Base-by-base conservation (phyloP, 2,888 invertebrate species). In the Eristalis intricaria region DNA sequence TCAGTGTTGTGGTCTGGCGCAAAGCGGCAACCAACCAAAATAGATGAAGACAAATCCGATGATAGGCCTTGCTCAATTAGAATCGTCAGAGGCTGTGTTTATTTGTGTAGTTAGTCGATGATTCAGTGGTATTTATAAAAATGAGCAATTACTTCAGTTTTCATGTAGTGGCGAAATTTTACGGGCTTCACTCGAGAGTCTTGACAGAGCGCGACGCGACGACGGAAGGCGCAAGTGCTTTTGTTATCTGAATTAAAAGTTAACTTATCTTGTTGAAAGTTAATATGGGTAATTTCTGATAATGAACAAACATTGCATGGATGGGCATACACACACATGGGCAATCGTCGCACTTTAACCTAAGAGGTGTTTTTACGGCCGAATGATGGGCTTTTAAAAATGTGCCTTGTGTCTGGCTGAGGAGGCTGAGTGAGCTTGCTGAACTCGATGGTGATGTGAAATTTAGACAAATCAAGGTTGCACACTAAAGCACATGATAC, bases 231-330 rank as follows among this genome's bases (percentile, higher is more conserved):
- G 13, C 38, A 66, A 70, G 65, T 60, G 32, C 23, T 40, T 64
- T 32, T 15, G 60, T 71, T 82, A 76, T 76, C 75, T 71, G 23
- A 23, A 35, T 38, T 26, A 60, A 70, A 40, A 23, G 61, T 50
- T 40, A n/a, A 68, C 75, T 82, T 76, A 82, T 70, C 71, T 23
- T n/a, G 35, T 23, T 82, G 40, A 32, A 75, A 82, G 75, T 82
- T 70, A 82, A 69, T 69, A n/a, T 79, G 32, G 71, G 71, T 43
- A 79, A 78, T 65, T 78, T 70, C 35, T 26, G 78, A 78, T 78
- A 73, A 32, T 50, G 63, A 15, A 19, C 5, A 38, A 70, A 56
- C 64, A 43, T 61, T n/a, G 2, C 0, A 35, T 2, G 29, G 43
- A 15, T 43, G 4, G 61, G 22, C n/a, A 43, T 35, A 32, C 5